Percentiles rank a stretch among this genome's conserved stretches.
phyloP scores from a whole-genome alignment of 2,113 vertebrate genomes.

The Pelmatolapia mariae region DNA sequence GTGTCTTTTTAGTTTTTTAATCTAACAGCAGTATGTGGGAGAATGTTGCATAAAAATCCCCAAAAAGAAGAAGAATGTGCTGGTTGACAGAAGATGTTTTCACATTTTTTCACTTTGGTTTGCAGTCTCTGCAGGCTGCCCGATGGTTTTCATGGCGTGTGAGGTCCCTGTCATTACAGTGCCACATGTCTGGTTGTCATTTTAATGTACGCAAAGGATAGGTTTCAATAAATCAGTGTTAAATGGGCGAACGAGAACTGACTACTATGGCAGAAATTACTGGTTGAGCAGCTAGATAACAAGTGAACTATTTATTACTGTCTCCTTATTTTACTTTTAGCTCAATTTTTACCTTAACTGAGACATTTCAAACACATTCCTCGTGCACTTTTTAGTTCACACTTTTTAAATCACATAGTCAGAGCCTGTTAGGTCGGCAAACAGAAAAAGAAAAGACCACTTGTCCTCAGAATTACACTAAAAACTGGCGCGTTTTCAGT shows the following conservation, averaged over 20 bases:
- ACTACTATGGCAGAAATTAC: background rate
- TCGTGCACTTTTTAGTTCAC: background rate
- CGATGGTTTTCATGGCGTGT: slow-evolving; percentile 2
- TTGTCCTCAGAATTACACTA: slow-evolving; percentile 43
- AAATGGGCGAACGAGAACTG: background rate
- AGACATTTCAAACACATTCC: background rate
- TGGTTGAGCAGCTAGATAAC: background rate
- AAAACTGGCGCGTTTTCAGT: slow-evolving; percentile 22
- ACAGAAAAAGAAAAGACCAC: slow-evolving; percentile 37
- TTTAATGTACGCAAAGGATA: background rate
- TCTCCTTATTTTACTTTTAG: background rate
- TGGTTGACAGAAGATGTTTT: slow-evolving; percentile 12
- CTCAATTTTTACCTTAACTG: background rate
- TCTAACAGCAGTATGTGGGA: background rate
- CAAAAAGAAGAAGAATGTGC: background rate
- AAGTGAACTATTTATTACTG: background rate
- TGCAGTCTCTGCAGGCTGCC: background rate
- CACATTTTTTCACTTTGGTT: background rate
- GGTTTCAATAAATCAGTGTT: background rate
- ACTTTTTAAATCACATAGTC: background rate
- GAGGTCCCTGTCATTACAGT: background rate
- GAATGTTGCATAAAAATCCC: background rate
- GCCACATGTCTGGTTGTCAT: background rate
- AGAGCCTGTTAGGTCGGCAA: background rate
- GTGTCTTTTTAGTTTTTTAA: background rate